Percentiles rank a stretch among this genome's conserved stretches.
phyloP scores from a whole-genome alignment of 2,113 vertebrate genomes.

The Dryoscopus gambensis region DNA sequence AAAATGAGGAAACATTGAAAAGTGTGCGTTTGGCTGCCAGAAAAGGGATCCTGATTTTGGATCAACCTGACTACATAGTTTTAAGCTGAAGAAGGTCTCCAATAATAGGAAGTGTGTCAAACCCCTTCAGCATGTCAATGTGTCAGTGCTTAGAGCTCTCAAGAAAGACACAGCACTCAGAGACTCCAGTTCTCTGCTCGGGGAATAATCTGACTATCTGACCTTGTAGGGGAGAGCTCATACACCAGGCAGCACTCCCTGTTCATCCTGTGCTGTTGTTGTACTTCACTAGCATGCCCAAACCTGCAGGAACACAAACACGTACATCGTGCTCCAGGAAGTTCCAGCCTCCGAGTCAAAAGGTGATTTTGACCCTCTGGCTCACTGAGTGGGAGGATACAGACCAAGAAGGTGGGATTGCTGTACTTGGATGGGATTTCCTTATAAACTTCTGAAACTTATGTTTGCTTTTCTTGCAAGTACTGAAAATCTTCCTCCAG shows the following conservation, averaged over 20 bases:
- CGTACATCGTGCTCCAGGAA: accelerated
- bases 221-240: neutral
- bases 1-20: neutral
- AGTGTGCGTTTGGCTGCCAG: neutral
- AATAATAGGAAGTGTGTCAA: neutral
- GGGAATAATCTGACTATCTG: neutral
- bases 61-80: neutral
- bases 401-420: neutral
- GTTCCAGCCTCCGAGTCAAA: neutral
- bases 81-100: neutral
- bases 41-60: neutral
- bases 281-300: accelerated
- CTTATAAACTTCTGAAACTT: neutral
- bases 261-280: accelerated
- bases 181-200: accelerated
- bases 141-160: neutral
- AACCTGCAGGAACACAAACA: neutral
- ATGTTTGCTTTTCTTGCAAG: neutral
- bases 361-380: neutral
- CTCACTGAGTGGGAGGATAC: neutral
- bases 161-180: accelerated
- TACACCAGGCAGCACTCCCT: neutral
- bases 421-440: neutral
- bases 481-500: neutral
- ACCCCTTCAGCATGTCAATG: accelerated